Conservation (phyloP, 1,140 invertebrate species). For the Probaryconus sp. region DNA sequence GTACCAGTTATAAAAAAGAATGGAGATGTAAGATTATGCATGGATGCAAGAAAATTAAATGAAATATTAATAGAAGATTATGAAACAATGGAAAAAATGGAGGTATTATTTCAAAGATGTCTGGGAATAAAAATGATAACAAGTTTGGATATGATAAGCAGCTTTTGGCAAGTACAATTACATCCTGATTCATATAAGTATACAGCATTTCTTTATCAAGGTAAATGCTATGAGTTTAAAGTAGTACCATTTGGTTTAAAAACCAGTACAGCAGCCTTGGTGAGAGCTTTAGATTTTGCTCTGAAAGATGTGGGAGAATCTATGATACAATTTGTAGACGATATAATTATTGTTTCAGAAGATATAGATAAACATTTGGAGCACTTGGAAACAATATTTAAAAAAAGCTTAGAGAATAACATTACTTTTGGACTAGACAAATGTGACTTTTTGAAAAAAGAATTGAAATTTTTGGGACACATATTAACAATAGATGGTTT, state of each 20-base stretch:
- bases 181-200: constrained; percentile 71
- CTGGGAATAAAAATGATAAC: constrained; percentile 38
- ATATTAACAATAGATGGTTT: background rate
- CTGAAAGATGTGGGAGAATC: constrained; percentile 2
- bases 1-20: too few relatives aligned
- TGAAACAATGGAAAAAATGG: constrained; percentile 57
- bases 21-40: too few relatives aligned
- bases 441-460: constrained; percentile 6
- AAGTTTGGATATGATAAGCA: too few relatives aligned
- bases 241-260: constrained; percentile 52
- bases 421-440: background rate
- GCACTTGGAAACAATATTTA: constrained; percentile 24
- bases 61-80: too few relatives aligned
- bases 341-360: constrained; percentile 36
- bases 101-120: constrained; percentile 56
- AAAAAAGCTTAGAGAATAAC: background rate
- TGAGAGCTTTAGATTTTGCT: constrained; percentile 10
- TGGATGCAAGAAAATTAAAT: too few relatives aligned
- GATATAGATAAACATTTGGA: constrained; percentile 38
- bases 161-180: constrained; percentile 61
- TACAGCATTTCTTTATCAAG: constrained; percentile 65
- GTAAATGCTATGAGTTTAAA: constrained; percentile 61
- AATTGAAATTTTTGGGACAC: background rate
- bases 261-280: constrained; percentile 62
- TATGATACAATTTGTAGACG: constrained; percentile 45